These are phyloP conservation scores for Epinephelus fuscoguttatus DNA, from an alignment of 2,113 vertebrate species.

Conservation along the genomic window DNA sequence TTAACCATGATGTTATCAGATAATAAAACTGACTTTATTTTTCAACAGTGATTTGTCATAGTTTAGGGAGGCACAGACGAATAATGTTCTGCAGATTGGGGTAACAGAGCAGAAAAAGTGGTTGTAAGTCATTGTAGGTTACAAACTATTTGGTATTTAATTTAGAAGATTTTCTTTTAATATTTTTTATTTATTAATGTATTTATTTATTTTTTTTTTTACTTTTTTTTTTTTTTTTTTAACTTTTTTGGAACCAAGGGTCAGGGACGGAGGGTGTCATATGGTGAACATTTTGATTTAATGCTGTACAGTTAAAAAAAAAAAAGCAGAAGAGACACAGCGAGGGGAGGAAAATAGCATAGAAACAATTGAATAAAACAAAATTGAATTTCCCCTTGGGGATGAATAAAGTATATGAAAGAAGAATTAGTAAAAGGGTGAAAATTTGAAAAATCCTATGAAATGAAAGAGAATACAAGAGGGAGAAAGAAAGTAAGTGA, in stretches of 20 bases:
- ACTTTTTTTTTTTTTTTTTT: too few species aligned
- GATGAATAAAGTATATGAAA: too few species aligned
- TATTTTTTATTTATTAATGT: background rate
- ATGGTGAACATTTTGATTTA: background rate
- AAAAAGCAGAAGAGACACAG: background rate
- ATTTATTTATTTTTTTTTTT: background rate
- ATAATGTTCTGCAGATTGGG: background rate
- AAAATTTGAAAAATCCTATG: background rate
- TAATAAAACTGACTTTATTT: too few species aligned
- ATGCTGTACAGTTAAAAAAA: background rate
- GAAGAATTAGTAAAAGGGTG: background rate
- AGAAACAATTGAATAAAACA: too few species aligned
- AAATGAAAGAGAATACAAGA: constrained; percentile 23
- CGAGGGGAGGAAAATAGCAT: constrained; percentile 1
- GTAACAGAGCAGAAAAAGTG: background rate
- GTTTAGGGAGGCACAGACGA: background rate
- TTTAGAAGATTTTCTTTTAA: background rate
- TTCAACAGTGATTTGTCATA: background rate
- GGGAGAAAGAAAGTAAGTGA: constrained; percentile 9
- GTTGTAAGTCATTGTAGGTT: background rate
- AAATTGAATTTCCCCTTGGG: too few species aligned
- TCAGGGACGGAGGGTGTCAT: background rate
- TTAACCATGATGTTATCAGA: too few species aligned
- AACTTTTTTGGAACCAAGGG: background rate
- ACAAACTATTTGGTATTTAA: background rate